Evolutionary conservation across 92 coral and sea anemone genomes (phyloP), one percentile per base, ranked within the genome.

Genomic region (Desmophyllum pertusum): DNA sequence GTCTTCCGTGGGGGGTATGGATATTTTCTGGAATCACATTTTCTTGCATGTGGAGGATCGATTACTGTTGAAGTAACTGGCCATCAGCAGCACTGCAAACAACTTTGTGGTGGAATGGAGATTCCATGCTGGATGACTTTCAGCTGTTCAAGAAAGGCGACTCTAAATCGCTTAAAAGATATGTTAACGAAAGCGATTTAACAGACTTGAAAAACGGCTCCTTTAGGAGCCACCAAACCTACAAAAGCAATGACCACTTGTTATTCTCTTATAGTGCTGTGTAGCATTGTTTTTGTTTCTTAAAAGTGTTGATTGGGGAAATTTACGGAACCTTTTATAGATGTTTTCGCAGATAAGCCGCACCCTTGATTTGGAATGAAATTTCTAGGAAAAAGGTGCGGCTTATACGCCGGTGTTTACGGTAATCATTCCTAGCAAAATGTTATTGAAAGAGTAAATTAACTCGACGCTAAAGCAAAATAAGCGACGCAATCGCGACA

Each of bases 11-110:
- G n/a, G n/a, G n/a, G n/a, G n/a, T n/a, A n/a, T n/a, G n/a, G n/a
- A n/a, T n/a, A n/a, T n/a, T n/a, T n/a, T n/a, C n/a, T n/a, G n/a
- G n/a, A n/a, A n/a, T n/a, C n/a, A n/a, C n/a, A n/a, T n/a, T n/a
- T 46, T 81, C 75, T 81, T 27, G 77, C 78, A 42, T 41, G 78
- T 69, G 84, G 84, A 61, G 84, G 74, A 79, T 65, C 18, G 41
- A 79, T 79, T 61, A 37, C 75, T 15, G 43, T 68, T 68, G 76
- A 75, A 51, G 89, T 78, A 23, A 85, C 74, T 11, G 89, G 89
- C 48, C 76, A 29, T 50, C 45, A 71, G 29, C 62, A 57, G 23
- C 84, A 50, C 70, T 59, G 89, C 41, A 85, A 78, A 59, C 84
- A 55, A n/a, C 64, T 75, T 25, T 57, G 41, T 46, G 76, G 76